Evolutionary conservation across 2,888 invertebrate species (phyloP).

Genomic region (Crepidodera aurea): DNA sequence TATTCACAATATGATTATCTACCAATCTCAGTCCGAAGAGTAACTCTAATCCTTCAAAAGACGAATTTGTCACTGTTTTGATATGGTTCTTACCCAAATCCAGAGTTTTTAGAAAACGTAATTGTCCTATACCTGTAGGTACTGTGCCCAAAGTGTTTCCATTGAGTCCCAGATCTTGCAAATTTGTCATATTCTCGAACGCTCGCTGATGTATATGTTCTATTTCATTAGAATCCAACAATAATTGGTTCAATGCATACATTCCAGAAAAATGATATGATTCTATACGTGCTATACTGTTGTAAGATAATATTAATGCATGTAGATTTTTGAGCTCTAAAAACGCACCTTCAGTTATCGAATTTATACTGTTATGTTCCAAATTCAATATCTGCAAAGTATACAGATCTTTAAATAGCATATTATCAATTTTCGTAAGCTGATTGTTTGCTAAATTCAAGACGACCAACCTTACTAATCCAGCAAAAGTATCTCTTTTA

Average conservation of each 20-base stretch:
- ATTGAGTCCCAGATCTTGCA: slow-evolving; percentile 79
- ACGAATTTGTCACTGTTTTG: slow-evolving; percentile 72
- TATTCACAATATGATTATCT: slow-evolving; percentile 80
- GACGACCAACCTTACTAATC: slow-evolving; percentile 75
- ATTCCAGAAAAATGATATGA: slow-evolving; percentile 76
- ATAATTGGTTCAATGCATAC: slow-evolving; percentile 75
- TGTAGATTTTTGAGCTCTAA: slow-evolving; percentile 78
- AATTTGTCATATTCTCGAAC: slow-evolving; percentile 79
- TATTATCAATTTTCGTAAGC: slow-evolving; percentile 74
- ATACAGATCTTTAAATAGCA: slow-evolving; percentile 77
- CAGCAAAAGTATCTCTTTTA: slow-evolving; percentile 79
- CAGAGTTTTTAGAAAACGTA: slow-evolving; percentile 76
- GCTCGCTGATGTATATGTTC: slow-evolving; percentile 73
- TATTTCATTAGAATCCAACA: slow-evolving; percentile 78
- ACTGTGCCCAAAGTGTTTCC: slow-evolving; percentile 76
- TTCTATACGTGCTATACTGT: slow-evolving; percentile 74
- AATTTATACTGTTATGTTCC: slow-evolving; percentile 74
- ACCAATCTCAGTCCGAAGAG: slow-evolving; percentile 80
- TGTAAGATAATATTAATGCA: slow-evolving; percentile 77
- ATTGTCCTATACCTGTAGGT: slow-evolving; percentile 74
- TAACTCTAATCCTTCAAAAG: slow-evolving; percentile 77
- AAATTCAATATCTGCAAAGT: slow-evolving; percentile 78
- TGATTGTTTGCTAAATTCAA: slow-evolving; percentile 79
- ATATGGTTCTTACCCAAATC: slow-evolving; percentile 86
- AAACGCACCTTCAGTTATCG: slow-evolving; percentile 78